Evolutionary conservation across 2,113 vertebrate species (phyloP).

Genomic region (Ctenodactylus gundi): DNA sequence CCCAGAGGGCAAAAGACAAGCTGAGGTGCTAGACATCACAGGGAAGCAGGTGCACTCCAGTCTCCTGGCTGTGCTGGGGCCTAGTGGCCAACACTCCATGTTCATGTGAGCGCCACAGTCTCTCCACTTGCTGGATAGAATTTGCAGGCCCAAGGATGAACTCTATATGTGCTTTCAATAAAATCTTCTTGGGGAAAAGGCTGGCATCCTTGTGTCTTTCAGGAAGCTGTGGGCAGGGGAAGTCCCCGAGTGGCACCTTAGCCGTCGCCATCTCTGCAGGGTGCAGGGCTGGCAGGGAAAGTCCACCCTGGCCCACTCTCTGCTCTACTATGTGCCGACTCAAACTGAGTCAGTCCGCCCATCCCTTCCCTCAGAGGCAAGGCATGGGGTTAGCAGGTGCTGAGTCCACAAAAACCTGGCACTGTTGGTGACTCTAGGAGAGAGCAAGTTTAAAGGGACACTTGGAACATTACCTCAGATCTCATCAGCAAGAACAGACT

Average conservation of each 20-base stretch:
- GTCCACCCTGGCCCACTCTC: no score
- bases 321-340: neutral
- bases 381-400: no score
- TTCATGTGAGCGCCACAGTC: neutral
- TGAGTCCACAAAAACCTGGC: neutral
- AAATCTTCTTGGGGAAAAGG: conserved; percentile 14
- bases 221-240: neutral
- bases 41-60: neutral
- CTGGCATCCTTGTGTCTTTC: conserved; percentile 36
- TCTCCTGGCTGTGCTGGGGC: neutral
- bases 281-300: neutral
- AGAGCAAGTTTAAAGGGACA: neutral
- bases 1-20: neutral
- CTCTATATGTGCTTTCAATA: neutral
- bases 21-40: neutral
- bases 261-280: neutral
- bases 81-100: neutral
- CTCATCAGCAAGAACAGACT: neutral
- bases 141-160: neutral
- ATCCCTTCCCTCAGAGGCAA: neutral
- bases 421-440: neutral
- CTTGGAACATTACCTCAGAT: no score
- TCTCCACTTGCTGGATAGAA: neutral
- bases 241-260: neutral
- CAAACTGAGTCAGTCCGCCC: neutral